Base-by-base conservation (phyloP, 2,113 vertebrate species). In the Actenoides lindsayi region DNA sequence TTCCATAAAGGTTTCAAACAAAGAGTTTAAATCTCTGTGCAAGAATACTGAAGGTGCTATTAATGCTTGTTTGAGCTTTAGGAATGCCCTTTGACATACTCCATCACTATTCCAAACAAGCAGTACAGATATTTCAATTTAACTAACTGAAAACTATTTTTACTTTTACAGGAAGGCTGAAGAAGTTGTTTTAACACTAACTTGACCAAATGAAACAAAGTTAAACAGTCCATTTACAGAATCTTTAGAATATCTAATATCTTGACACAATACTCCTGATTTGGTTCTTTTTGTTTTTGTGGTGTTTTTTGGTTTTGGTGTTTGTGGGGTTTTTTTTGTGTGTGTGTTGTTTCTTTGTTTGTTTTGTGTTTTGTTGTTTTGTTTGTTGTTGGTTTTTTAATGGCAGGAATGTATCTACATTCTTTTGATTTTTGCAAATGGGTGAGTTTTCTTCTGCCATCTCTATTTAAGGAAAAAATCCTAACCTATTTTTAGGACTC, bases 1-100 rank as follows among this genome's bases (percentile, higher is more conserved):
- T 70, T 90, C 88, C 70, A 74, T 60, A 75, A 23, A 81, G 89
- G 86, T 89, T 94, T 90, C 93, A 96, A 87, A 93, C 9, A 30
- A 86, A 73, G 83, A 59, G 30, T 53, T 57, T 89, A 93, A 94
- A 71, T 87, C 90, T 39, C 50, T 41, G 33, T 94, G 79, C 42
- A 77, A 67, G 90, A 93, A 93, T 94, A 70, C 12, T 48, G 84
- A 70, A 90, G 42, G 53, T 39, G 30, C 50, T 59, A 30, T 74
- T 70, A 74, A 91, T 54, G 62, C 77, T 95, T 62, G 51, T 41
- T 84, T 78, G 78, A 97, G 93, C 81, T 91, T 71, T 78, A 80
- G 77, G 79, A 94, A 93, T 74, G 75, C 73, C 94, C 91, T 92
- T 70, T 74, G 87, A 90, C 87, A 82, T 41, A 21, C 33, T 48